Evolutionary conservation across 2,888 invertebrate genomes (phyloP).

Genomic region (Temnothorax unifasciatus): DNA sequence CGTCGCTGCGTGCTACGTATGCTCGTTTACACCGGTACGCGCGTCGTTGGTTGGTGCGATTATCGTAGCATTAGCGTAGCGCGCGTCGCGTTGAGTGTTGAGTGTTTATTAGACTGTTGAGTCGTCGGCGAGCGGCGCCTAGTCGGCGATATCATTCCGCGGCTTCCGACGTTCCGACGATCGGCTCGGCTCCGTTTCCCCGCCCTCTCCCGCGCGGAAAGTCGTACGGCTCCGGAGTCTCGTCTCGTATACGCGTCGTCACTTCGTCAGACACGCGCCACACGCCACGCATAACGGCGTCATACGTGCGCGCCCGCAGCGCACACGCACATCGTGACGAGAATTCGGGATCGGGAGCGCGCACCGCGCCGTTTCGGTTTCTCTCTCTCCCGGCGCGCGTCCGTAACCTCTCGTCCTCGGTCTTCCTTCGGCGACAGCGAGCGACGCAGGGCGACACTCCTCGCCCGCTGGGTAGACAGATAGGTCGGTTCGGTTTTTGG

Average conservation of each 20-base stretch:
- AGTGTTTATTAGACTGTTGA: too few relatives aligned
- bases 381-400: constrained; percentile 24
- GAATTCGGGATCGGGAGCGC: constrained; percentile 8
- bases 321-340: neutral
- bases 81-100: neutral
- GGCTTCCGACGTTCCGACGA: neutral
- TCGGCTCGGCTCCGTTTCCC: neutral
- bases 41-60: constrained; percentile 8
- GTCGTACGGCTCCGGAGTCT: too few relatives aligned
- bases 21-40: neutral
- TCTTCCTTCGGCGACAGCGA: constrained; percentile 44
- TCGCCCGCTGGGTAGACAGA: constrained; percentile 32
- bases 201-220: neutral
- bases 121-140: constrained; percentile 19
- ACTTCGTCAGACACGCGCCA: constrained; percentile 1
- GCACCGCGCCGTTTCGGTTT: neutral
- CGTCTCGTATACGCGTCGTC: neutral
- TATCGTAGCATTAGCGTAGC: neutral
- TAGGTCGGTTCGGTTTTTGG: constrained; percentile 52
- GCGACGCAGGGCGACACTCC: neutral
- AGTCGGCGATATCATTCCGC: constrained; percentile 2
- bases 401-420: constrained; percentile 51
- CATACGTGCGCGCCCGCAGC: neutral
- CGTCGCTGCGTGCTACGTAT: neutral
- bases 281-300: neutral